Conservation (phyloP, 2,888 invertebrate species). For the Drosophila rellima region DNA sequence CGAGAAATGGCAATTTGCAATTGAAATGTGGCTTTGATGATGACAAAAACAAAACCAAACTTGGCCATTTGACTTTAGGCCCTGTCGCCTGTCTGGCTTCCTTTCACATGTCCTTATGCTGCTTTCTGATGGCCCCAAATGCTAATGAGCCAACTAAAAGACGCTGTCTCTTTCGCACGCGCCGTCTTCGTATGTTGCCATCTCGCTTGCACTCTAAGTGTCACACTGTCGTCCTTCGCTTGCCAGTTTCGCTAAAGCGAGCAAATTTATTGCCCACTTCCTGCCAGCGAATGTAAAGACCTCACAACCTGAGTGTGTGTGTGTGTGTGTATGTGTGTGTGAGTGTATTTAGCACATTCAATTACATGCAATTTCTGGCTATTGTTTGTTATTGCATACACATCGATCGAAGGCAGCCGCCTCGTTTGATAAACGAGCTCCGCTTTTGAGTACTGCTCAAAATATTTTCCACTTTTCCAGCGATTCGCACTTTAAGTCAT, state of each 20-base stretch:
- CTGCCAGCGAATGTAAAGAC: constrained; percentile 52
- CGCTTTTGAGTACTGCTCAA: constrained; percentile 53
- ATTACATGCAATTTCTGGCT: constrained; percentile 71
- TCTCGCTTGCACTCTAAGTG: constrained; percentile 41
- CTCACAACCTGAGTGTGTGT: constrained; percentile 26
- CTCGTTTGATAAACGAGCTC: constrained; percentile 46
- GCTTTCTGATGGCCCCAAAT: constrained; percentile 67
- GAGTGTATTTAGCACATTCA: constrained; percentile 55
- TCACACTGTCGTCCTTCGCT: constrained; percentile 55
- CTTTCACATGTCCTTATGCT: constrained; percentile 66
- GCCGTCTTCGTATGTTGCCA: not conserved
- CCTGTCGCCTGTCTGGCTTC: constrained; percentile 63
- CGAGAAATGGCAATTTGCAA: constrained; percentile 61
- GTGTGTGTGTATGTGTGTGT: constrained; percentile 24
- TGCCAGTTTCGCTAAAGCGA: constrained; percentile 44
- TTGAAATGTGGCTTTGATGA: constrained; percentile 70
- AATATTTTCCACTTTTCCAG: constrained; percentile 35
- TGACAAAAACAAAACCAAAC: constrained; percentile 45
- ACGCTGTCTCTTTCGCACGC: not conserved
- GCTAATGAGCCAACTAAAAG: constrained; percentile 68
- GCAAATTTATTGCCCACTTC: constrained; percentile 74
- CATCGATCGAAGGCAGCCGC: constrained; percentile 62
- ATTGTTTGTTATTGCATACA: constrained; percentile 66
- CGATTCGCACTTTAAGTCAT: constrained; percentile 62
- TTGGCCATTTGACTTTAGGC: constrained; percentile 50